Conservation (phyloP, 1,140 invertebrate species). For the Trachymyrmex cornetzi region DNA sequence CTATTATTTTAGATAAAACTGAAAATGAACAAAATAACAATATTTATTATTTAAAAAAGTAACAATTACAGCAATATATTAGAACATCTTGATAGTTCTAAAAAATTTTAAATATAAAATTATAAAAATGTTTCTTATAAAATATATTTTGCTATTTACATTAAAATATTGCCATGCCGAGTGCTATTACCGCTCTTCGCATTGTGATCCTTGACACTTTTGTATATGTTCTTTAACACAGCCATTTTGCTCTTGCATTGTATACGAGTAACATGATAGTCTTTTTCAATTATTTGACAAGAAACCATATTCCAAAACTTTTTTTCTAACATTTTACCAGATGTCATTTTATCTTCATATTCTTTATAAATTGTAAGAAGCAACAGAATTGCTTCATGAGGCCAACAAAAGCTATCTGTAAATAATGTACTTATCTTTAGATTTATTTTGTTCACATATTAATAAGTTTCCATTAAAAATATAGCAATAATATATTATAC, state of each 20-base stretch:
- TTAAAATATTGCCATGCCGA: slow-evolving; percentile 12
- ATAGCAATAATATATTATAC: no score
- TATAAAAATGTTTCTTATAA: no score
- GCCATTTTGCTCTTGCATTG: slow-evolving; percentile 30
- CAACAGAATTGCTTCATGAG: slow-evolving; percentile 6
- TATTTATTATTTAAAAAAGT: no score
- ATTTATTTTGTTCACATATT: no score
- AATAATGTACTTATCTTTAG: background rate
- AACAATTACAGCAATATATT: no score
- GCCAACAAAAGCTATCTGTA: slow-evolving; percentile 26
- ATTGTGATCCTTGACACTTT: slow-evolving; percentile 12
- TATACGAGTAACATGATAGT: background rate
- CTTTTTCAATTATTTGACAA: background rate
- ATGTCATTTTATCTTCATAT: background rate
- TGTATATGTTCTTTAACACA: slow-evolving; percentile 19
- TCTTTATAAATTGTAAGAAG: background rate
- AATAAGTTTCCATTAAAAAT: no score
- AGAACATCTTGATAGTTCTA: no score
- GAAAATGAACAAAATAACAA: background rate
- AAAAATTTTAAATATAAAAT: no score
- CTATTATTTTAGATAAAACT: background rate
- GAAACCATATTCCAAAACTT: background rate
- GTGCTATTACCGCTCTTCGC: background rate
- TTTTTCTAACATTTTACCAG: background rate
- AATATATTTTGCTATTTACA: background rate